Conservation (phyloP, 2,888 invertebrate genomes). For the Idaea dimidiata region DNA sequence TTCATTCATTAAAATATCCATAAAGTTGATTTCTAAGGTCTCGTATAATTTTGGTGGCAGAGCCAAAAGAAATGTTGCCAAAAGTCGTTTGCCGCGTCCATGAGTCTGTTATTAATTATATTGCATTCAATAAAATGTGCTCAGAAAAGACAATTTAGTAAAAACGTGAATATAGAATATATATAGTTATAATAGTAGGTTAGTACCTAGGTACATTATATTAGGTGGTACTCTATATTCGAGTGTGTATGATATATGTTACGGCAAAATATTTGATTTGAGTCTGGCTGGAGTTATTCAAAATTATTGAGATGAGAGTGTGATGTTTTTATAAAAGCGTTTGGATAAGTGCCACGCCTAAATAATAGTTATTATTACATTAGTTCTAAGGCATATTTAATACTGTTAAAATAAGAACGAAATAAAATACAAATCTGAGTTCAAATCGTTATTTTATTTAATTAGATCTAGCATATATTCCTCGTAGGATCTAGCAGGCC, state of each 20-base stretch:
- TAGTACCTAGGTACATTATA: conserved; percentile 32
- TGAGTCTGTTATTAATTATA: conserved; percentile 40
- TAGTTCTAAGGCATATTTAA: conserved; percentile 69
- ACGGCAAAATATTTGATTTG: conserved; percentile 58
- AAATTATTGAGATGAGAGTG: conserved; percentile 61
- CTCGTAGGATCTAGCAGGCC: no score
- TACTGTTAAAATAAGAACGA: conserved; percentile 68
- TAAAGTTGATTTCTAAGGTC: conserved; percentile 27
- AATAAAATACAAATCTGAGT: conserved; percentile 66
- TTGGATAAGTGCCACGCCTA: conserved; percentile 77
- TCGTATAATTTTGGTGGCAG: conserved; percentile 56
- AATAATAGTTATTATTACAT: conserved; percentile 53
- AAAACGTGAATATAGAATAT: conserved; percentile 47
- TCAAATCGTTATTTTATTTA: conserved; percentile 35
- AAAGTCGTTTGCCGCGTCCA: conserved; percentile 65
- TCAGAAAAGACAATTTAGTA: conserved; percentile 75
- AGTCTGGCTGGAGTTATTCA: conserved; percentile 61
- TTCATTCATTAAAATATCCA: conserved; percentile 13
- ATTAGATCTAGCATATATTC: no score
- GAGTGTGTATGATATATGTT: conserved; percentile 62
- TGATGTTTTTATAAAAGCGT: conserved; percentile 63
- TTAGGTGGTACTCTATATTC: conserved; percentile 36
- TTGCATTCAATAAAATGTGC: conserved; percentile 54
- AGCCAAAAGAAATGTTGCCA: conserved; percentile 76
- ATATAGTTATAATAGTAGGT: conserved; percentile 44